Evolutionary conservation across 2,888 invertebrate species (phyloP), one percentile per base, ranked within the genome.

Genomic region (Eledona agricola): DNA sequence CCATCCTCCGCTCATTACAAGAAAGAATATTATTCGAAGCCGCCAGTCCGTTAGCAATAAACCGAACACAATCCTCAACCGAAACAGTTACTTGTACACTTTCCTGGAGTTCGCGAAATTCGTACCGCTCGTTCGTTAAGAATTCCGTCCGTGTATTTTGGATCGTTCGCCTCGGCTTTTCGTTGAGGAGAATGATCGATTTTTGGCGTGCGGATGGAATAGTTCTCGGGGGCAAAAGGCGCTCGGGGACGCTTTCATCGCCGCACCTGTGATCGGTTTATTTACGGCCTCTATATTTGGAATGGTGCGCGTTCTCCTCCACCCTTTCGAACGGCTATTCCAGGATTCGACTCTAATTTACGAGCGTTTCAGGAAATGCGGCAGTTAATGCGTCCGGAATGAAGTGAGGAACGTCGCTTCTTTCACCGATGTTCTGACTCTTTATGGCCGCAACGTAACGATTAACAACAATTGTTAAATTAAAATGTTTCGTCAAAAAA

Each of bases 271-370:
- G 58, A 62, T 57, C 57, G 51, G 52, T 63, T 65, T 64, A 67
- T 67, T 67, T 67, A 66, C 64, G 55, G 53, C 49, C 34, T 56
- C 64, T 65, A 65, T 60, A 66, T 66, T 63, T 67, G 64, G 63
- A 52, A 62, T 10, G 15, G 17, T 15, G 11, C 20, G 2, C n/a
- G 23, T 59, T 60, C 56, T 57, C 62, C 55, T 58, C 45, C 52
- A 55, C 62, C 62, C 59, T 58, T 62, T 59, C 58, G 38, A 55
- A 51, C 57, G 50, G 50, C 59, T 59, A 52, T 60, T 58, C 55
- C 52, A 45, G 62, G 63, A 60, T 62, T 61, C 59, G 40, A 49
- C 42, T 55, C 40, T 60, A 59, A 64, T 62, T 65, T 62, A 65
- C 62, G 59, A 59, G 54, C 60, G 53, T 50, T 62, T 59, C 58